phyloP scores from a whole-genome alignment of 2,113 vertebrate species.

The Microcebus jonahi region DNA sequence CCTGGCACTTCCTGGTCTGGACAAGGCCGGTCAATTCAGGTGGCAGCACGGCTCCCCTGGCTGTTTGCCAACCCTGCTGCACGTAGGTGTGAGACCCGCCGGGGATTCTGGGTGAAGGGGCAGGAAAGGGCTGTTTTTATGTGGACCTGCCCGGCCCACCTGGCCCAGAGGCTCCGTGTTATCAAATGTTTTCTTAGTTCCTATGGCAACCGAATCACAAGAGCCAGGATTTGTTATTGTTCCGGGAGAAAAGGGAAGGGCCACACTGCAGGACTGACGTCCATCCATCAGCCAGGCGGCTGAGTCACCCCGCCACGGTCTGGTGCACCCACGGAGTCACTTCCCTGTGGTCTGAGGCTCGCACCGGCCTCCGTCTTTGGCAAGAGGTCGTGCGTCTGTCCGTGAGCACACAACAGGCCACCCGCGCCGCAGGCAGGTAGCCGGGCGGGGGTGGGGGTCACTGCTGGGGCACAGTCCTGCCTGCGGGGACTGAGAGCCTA shows the following conservation, averaged over 20 bases:
- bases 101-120: neutral
- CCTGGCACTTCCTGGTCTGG: neutral
- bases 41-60: neutral
- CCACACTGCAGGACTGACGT: conserved; percentile 15
- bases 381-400: neutral
- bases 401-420: neutral
- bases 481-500: too few species aligned
- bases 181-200: conserved; percentile 67
- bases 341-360: conserved; percentile 43
- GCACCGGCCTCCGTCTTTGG: neutral
- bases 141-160: conserved; percentile 22
- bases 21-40: neutral
- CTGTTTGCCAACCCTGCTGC: neutral
- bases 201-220: conserved; percentile 52
- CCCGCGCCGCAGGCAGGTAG: too few species aligned
- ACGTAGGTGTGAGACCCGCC: neutral
- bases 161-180: neutral
- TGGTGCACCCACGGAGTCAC: neutral
- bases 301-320: conserved; percentile 56
- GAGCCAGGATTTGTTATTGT: conserved; percentile 58
- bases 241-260: conserved; percentile 58
- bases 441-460: neutral
- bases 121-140: neutral
- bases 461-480: neutral
- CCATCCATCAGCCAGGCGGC: neutral